Evolutionary conservation across 30 jellyfish, hydroid and myxozoan genomes (phyloP).

Genomic region (Nemopilema nomurai): DNA sequence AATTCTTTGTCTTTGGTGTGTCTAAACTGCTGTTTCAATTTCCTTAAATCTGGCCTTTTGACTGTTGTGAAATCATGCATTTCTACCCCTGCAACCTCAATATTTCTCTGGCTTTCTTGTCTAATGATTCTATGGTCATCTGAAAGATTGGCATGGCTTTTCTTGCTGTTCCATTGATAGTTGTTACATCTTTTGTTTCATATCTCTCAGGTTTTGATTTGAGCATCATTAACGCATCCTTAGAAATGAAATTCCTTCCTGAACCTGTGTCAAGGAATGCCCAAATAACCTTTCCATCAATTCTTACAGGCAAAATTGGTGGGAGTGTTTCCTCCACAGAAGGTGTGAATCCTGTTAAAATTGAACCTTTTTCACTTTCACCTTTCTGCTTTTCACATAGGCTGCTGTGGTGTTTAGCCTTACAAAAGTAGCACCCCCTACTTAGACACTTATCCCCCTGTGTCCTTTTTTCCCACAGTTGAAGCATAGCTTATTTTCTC

Average conservation of each 20-base stretch:
- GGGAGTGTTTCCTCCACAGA: constrained; percentile 27
- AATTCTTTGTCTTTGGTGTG: constrained; percentile 17
- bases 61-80: constrained; percentile 21
- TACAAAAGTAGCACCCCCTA: constrained; percentile 26
- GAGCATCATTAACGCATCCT: constrained; percentile 4
- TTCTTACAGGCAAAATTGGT: constrained; percentile 26
- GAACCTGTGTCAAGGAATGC: constrained; percentile 24
- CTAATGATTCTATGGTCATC: constrained; percentile 20
- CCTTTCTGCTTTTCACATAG: constrained; percentile 28
- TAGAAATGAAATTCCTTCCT: constrained; percentile 39
- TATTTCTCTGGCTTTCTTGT: constrained; percentile 16
- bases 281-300: constrained; percentile 17
- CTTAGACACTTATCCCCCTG: constrained; percentile 30
- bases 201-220: constrained; percentile 17
- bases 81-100: constrained; percentile 32
- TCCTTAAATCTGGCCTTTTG: constrained; percentile 19
- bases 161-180: constrained; percentile 29
- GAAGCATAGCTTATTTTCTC: constrained; percentile 6
- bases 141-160: constrained; percentile 29
- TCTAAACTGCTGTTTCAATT: constrained; percentile 13
- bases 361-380: constrained; percentile 16
- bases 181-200: constrained; percentile 20
- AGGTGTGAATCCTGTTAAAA: constrained; percentile 22
- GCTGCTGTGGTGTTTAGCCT: constrained; percentile 46
- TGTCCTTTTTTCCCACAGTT: constrained; percentile 18